These are phyloP conservation scores for Palythoa grandiflora DNA, from an alignment of 92 coral and sea anemone species.

Conservation along the genomic window DNA sequence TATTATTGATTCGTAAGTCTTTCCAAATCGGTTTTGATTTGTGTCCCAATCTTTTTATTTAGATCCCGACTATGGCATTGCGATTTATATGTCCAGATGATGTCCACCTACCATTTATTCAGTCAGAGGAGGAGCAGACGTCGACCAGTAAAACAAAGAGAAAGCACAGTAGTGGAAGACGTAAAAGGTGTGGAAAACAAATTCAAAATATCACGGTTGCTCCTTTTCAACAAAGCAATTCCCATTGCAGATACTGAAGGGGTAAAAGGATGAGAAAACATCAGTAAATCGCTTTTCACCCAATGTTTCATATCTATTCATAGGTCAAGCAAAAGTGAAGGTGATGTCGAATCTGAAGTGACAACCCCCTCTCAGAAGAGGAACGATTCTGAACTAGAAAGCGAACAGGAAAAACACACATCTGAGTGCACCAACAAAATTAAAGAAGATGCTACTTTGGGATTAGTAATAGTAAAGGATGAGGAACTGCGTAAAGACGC, in stretches of 20 bases:
- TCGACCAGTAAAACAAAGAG: constrained; percentile 76
- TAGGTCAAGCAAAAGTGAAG: constrained; percentile 37
- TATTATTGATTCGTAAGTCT: no score
- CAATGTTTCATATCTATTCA: neutral
- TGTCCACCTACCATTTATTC: constrained; percentile 56
- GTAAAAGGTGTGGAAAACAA: constrained; percentile 23
- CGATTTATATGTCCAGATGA: constrained; percentile 84
- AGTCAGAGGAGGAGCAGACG: constrained; percentile 57
- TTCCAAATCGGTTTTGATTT: neutral
- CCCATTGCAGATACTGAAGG: no score
- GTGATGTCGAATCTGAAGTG: constrained; percentile 9
- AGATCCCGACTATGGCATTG: constrained; percentile 83
- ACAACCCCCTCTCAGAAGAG: neutral
- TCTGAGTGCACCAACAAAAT: neutral
- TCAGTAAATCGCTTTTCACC: no score
- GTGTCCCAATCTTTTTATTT: neutral
- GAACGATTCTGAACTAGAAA: neutral
- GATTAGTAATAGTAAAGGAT: neutral
- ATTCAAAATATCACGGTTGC: no score
- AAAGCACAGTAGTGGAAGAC: constrained; percentile 32
- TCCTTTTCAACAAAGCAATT: no score
- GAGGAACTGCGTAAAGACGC: neutral
- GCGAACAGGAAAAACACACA: neutral
- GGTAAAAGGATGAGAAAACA: no score
- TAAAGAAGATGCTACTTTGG: neutral